Base-by-base conservation (phyloP, 2,888 invertebrate species). In the Hipparchia semele region DNA sequence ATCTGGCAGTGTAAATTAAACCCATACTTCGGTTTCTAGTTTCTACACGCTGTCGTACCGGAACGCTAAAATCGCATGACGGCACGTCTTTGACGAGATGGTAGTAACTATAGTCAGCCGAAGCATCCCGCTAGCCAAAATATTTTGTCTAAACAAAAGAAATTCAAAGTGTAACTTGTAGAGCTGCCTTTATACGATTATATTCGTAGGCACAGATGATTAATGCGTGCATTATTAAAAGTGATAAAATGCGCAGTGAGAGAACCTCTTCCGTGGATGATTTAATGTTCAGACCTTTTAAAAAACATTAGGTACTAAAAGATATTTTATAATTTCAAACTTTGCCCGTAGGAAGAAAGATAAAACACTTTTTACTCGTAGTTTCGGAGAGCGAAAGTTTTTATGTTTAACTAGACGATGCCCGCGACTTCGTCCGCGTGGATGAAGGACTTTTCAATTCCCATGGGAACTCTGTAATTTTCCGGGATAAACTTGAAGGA, bases 121-220 rank as follows among this genome's bases (percentile, higher is more conserved):
- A 39, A 39, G 39, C 39, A 0, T 39, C 39, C 39, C 39, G 5
- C 39, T 5, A 39, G 39, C 0, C 39, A 39, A 39, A 39, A 39
- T 23, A 23, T 23, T 39, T 39, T 39, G 39, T 39, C 39, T 39
- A 39, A 39, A 39, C 39, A 49, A 49, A 49, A 49, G 8, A 7
- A 49, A 49, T 6, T 49, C 49, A 49, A 49, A 49, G 49, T 49
- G 49, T 39, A 39, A 39, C 39, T 39, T 61, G 60, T 64, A 13
- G 13, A 64, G 9, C 13, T n/a, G 56, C 39, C 56, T 39, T 59
- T 59, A 51, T 51, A 23, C 68, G 12, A 75, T 78, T 76, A 76
- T 70, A 75, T 77, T 75, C 68, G 70, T 59, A 73, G 71, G 56
- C 65, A 67, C 69, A 46, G 58, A 49, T 77, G 77, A 78, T 78